Evolutionary conservation across 2,797 vertebrate genomes (phyloP).

Genomic region (Loriculus beryllinus): DNA sequence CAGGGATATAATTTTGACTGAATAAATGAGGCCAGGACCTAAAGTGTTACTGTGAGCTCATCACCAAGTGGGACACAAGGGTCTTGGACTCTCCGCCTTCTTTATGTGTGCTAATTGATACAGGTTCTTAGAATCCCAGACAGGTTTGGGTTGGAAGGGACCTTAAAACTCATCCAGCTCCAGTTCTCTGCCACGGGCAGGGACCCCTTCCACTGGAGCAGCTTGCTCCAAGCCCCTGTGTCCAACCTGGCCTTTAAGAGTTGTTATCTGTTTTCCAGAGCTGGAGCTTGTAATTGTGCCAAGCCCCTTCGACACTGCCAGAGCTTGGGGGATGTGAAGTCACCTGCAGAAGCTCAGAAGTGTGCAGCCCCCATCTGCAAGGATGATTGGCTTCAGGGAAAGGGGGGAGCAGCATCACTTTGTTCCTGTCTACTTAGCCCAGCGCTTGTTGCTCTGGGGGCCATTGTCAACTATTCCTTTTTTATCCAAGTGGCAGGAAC

Average conservation of each 20-base stretch:
- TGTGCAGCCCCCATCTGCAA: neutral
- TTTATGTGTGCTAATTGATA: neutral
- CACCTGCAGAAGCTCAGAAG: neutral
- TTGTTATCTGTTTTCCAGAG: neutral
- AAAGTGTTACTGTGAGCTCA: neutral
- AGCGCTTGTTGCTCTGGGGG: neutral
- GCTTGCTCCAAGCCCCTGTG: neutral
- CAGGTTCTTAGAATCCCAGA: neutral
- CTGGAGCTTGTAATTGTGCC: neutral
- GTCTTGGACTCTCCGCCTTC: neutral
- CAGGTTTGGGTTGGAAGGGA: neutral
- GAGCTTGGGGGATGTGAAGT: neutral
- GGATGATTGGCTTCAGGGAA: neutral
- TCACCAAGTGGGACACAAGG: neutral
- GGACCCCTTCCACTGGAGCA: neutral
- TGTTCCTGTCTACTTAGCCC: fast-evolving
- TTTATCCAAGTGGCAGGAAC: slow-evolving; percentile 12
- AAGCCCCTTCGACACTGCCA: neutral
- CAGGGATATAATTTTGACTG: neutral
- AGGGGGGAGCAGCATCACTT: neutral
- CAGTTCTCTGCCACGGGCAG: neutral
- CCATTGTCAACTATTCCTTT: neutral
- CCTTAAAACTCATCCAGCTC: neutral
- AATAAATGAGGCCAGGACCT: neutral
- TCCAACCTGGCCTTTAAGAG: neutral